These are phyloP conservation scores for Drosophila simulans DNA, from an alignment of 1,140 invertebrate genomes.

Conservation along the genomic window DNA sequence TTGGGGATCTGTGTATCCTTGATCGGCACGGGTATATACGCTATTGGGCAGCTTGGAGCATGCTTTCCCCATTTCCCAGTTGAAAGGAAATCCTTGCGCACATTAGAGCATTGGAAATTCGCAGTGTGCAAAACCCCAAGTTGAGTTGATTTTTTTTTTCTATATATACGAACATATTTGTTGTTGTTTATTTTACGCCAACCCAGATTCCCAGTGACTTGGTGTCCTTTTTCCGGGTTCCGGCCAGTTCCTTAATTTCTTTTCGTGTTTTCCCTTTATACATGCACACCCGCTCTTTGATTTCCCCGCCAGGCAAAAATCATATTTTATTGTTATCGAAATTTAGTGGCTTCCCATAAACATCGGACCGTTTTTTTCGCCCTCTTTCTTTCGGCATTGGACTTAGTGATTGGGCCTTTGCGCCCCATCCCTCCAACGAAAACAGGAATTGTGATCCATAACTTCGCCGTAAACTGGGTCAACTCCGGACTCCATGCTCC, in stretches of 20 bases:
- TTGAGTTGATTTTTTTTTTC: slow-evolving; percentile 11
- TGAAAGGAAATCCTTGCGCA: too few species aligned
- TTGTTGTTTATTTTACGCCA: slow-evolving; percentile 39
- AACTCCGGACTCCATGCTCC: neutral
- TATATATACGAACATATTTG: slow-evolving; percentile 15
- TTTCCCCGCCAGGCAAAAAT: slow-evolving; percentile 55
- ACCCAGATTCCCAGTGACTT: slow-evolving; percentile 40
- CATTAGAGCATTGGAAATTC: slow-evolving; percentile 19
- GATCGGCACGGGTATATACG: slow-evolving; percentile 32
- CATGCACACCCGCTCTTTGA: slow-evolving; percentile 27
- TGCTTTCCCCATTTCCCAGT: neutral
- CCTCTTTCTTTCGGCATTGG: neutral
- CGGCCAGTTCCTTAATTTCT: slow-evolving; percentile 75
- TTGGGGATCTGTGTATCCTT: slow-evolving; percentile 54
- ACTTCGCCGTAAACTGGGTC: slow-evolving; percentile 37
- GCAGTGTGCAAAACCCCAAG: neutral
- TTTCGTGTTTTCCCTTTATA: slow-evolving; percentile 58
- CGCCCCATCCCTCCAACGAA: neutral
- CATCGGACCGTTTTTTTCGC: slow-evolving; percentile 14
- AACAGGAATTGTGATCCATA: slow-evolving; percentile 32
- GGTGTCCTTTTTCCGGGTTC: slow-evolving; percentile 33
- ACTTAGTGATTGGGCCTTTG: neutral
- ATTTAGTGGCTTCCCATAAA: slow-evolving; percentile 70
- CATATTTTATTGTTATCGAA: slow-evolving; percentile 83
- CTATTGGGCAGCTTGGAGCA: slow-evolving; percentile 1